These are phyloP conservation scores for Daboia siamensis DNA, from an alignment of 2,113 vertebrate genomes.

Conservation along the genomic window DNA sequence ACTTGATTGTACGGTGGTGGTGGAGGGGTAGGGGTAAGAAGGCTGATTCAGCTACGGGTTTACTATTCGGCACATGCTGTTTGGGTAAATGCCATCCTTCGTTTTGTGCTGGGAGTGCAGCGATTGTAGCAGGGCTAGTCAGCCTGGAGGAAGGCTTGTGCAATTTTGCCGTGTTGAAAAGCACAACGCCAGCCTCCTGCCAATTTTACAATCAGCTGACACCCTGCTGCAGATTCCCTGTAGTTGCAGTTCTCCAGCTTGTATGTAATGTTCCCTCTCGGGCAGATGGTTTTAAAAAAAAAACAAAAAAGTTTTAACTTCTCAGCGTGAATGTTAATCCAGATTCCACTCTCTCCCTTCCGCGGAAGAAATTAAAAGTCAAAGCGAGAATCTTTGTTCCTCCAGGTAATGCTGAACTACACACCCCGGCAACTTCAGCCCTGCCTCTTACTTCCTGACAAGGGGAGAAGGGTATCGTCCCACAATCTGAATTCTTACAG, in stretches of 20 bases:
- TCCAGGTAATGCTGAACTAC: neutral
- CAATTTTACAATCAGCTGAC: neutral
- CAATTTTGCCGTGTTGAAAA: neutral
- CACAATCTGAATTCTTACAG: neutral
- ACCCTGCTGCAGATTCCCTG: neutral
- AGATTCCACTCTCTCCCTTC: neutral
- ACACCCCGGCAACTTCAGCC: neutral
- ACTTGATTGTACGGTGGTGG: neutral
- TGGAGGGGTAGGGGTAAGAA: fast-evolving
- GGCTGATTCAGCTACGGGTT: neutral
- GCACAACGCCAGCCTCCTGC: neutral
- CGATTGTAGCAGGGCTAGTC: neutral
- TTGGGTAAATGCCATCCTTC: neutral
- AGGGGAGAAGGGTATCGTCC: neutral
- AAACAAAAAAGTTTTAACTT: too few relatives aligned
- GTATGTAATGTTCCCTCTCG: neutral
- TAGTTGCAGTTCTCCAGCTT: neutral
- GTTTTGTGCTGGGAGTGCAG: neutral
- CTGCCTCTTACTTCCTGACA: neutral
- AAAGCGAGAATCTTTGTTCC: neutral
- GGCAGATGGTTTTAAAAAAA: neutral
- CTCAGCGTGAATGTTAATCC: neutral
- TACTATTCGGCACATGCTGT: neutral
- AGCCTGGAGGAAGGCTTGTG: neutral
- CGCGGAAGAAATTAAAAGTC: neutral